These are phyloP conservation scores for Oegoconia quadripuncta DNA, from an alignment of 2,888 invertebrate species.

Conservation along the genomic window DNA sequence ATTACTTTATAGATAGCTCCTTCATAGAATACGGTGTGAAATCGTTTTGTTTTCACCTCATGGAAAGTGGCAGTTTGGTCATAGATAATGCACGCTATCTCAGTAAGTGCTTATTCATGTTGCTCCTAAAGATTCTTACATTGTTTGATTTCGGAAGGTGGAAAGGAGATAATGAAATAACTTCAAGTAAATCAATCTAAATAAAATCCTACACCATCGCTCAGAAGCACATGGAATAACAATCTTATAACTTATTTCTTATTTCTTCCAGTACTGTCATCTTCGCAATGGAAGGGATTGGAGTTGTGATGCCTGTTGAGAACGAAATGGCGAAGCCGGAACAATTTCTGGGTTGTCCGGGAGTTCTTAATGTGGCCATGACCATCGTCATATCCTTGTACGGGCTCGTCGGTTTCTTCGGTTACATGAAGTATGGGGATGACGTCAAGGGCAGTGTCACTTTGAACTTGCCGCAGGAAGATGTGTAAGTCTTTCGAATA, in stretches of 20 bases:
- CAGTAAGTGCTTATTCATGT: too few species aligned
- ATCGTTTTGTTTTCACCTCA: too few species aligned
- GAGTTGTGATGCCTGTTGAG: constrained; percentile 94
- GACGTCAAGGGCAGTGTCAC: constrained; percentile 87
- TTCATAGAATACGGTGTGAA: too few species aligned
- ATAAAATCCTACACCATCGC: too few species aligned
- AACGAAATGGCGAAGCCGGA: constrained; percentile 92
- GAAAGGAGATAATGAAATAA: too few species aligned
- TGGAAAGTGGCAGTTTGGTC: too few species aligned
- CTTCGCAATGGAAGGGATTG: constrained; percentile 98
- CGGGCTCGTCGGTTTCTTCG: constrained; percentile 91
- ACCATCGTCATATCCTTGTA: constrained; percentile 87
- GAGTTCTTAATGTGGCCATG: constrained; percentile 94
- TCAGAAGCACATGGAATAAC: neutral
- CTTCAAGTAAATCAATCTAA: too few species aligned
- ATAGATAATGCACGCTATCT: too few species aligned
- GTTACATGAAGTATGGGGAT: constrained; percentile 91
- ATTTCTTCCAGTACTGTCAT: constrained; percentile 87
- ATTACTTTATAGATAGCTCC: too few species aligned
- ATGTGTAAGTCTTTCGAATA: constrained; percentile 86
- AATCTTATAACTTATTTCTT: neutral
- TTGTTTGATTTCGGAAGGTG: too few species aligned
- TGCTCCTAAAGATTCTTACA: too few species aligned
- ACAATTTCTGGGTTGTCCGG: constrained; percentile 88
- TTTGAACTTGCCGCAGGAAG: constrained; percentile 85